Evolutionary conservation across 1,140 invertebrate genomes (phyloP), one percentile per base, ranked within the genome.

Genomic region (Cherax destructor): DNA sequence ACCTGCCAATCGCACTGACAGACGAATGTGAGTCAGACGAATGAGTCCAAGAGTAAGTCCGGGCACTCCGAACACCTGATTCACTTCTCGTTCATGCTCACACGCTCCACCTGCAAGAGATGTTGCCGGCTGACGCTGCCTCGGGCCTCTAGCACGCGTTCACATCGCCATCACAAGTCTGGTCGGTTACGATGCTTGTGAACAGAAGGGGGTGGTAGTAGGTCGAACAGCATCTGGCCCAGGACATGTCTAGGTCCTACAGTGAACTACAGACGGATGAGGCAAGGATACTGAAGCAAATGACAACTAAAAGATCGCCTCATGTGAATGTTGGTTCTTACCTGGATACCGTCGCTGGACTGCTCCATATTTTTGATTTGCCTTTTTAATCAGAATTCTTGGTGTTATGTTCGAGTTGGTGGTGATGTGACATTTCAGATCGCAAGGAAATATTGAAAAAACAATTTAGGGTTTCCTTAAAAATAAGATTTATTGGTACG

Each of bases 401-500:
- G 90, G 84, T 91, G 87, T 52, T 89, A 50, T 59, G 49, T 86
- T 52, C 49, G 84, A 50, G 78, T 80, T 77, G 65, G 61, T 69
- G 61, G 84, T 91, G 78, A 56, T 83, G 49, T n/a, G 21, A 69
- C n/a, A 47, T 65, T 74, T 56, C 52, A 52, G n/a, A 61, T 86
- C 90, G 84, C 85, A 86, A 91, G 90, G 90, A 86, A 83, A 72
- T 76, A 80, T 59, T 49, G 65, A 81, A 91, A 91, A 86, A 81
- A 86, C 56, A 52, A 80, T 78, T 49, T 10, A 80, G 21, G 61
- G 56, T 78, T 85, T 91, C 89, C 89, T 91, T 91, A 91, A 91
- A 91, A 91, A 91, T 91, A 79, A 91, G 83, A 91, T 91, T 91
- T 91, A 91, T 91, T 91, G 90, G 84, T 86, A 91, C 90, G 90